phyloP scores from a whole-genome alignment of 2,113 vertebrate genomes.

The Ammodytes dubius region DNA sequence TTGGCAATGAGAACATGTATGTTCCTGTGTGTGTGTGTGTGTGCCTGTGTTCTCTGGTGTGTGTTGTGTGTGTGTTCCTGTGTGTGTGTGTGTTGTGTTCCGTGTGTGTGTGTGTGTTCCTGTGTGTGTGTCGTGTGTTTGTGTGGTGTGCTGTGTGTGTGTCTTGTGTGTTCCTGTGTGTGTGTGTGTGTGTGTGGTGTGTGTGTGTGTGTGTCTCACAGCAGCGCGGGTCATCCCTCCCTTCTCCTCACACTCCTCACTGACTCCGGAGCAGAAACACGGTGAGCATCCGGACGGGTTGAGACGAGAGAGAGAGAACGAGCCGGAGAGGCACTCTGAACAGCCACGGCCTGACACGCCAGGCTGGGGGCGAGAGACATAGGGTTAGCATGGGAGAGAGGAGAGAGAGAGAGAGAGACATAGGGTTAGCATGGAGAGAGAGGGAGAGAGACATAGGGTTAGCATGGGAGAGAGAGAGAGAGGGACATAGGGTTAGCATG shows the following conservation, averaged over 20 bases:
- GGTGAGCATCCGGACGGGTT: constrained; percentile 87
- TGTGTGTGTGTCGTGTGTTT: not conserved
- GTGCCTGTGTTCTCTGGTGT: too few species aligned
- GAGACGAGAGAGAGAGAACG: constrained; percentile 84
- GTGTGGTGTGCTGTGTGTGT: not conserved
- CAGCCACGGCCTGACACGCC: constrained; percentile 90
- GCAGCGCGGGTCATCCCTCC: constrained; percentile 85
- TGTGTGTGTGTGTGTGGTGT: not conserved
- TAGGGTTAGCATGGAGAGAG: too few species aligned
- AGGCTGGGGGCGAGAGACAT: constrained; percentile 76
- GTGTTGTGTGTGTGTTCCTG: not conserved
- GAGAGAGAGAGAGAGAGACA: too few species aligned
- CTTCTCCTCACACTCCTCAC: constrained; percentile 86
- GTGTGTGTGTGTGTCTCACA: constrained; percentile 76
- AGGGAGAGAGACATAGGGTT: too few species aligned
- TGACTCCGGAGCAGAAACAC: constrained; percentile 93
- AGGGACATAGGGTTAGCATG: too few species aligned
- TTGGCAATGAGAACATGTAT: too few species aligned
- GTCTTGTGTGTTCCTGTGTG: not conserved
- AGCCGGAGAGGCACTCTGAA: constrained; percentile 88
- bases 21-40: not conserved
- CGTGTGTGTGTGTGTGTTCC: not conserved
- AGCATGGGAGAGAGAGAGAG: too few species aligned
- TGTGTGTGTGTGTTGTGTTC: not conserved
- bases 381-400: too few species aligned